Percentiles rank a stretch among this genome's conserved stretches.
Evolutionary conservation across 2,113 vertebrate genomes (phyloP).

Genomic region (Arvicanthis niloticus): DNA sequence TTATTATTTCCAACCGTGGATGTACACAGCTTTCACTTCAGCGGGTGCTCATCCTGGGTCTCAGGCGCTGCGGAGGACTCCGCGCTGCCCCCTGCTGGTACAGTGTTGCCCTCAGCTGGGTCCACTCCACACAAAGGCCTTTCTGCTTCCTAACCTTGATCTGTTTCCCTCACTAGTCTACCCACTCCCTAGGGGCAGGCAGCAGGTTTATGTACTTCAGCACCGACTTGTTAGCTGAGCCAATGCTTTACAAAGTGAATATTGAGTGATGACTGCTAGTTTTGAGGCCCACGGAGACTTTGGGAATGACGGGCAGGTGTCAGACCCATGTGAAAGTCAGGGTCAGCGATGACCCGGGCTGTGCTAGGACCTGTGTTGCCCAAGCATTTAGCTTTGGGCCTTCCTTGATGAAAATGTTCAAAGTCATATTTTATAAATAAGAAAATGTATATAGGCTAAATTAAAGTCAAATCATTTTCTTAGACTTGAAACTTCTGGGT

Average conservation of each 20-base stretch:
- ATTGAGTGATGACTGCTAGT: neutral
- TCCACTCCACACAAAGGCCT: no score
- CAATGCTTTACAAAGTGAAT: neutral
- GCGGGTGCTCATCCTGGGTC: neutral
- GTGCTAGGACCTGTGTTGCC: neutral
- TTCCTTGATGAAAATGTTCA: neutral
- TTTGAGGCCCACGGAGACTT: neutral
- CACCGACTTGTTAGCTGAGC: neutral
- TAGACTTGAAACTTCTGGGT: rapidly evolving
- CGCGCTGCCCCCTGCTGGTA: rapidly evolving
- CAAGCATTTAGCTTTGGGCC: neutral
- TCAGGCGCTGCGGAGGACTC: neutral
- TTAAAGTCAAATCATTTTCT: neutral
- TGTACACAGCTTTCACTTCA: neutral
- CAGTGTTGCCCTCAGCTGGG: neutral
- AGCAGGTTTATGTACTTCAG: neutral
- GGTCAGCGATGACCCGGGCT: neutral
- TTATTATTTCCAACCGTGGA: neutral
- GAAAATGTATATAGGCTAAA: neutral
- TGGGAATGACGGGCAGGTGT: neutral
- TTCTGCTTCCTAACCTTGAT: neutral
- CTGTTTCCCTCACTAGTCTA: rapidly evolving
- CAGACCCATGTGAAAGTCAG: neutral
- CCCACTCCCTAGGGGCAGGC: neutral
- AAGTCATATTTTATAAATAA: neutral